Evolutionary conservation across 2,113 vertebrate genomes (phyloP).

Genomic region (Dipodomys merriami): DNA sequence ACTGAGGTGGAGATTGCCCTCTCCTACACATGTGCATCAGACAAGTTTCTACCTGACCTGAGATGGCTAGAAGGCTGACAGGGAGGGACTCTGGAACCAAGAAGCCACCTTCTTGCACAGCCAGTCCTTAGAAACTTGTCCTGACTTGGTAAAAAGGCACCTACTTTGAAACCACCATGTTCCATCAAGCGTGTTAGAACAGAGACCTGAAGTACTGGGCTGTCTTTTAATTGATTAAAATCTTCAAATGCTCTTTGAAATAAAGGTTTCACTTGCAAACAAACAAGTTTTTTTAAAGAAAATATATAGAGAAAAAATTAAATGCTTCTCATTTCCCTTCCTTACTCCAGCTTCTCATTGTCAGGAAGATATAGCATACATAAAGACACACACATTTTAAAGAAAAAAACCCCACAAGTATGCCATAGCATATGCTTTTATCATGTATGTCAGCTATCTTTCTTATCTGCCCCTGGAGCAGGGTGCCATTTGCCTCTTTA

Average conservation of each 20-base stretch:
- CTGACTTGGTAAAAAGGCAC: conserved; percentile 50
- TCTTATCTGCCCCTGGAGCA: background rate
- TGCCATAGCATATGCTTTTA: background rate
- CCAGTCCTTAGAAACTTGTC: conserved; percentile 43
- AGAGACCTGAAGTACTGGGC: background rate
- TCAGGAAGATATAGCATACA: background rate
- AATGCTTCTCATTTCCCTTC: background rate
- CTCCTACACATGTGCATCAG: conserved; percentile 10
- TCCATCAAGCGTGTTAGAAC: background rate
- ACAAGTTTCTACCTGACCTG: conserved; percentile 66
- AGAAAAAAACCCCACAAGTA: background rate
- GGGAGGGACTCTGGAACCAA: background rate
- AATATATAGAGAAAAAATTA: background rate
- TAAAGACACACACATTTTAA: background rate
- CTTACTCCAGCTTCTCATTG: background rate
- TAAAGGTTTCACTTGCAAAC: conserved; percentile 38
- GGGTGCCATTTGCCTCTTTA: background rate
- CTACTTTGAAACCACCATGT: background rate
- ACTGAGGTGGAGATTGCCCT: conserved; percentile 1
- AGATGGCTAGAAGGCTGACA: background rate
- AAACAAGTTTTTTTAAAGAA: background rate
- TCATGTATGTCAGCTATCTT: background rate
- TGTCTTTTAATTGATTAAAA: background rate
- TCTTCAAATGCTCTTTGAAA: background rate
- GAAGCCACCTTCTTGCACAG: conserved; percentile 7